These are phyloP conservation scores for Loxodonta africana DNA, from an alignment of 2,113 vertebrate species.

Conservation along the genomic window DNA sequence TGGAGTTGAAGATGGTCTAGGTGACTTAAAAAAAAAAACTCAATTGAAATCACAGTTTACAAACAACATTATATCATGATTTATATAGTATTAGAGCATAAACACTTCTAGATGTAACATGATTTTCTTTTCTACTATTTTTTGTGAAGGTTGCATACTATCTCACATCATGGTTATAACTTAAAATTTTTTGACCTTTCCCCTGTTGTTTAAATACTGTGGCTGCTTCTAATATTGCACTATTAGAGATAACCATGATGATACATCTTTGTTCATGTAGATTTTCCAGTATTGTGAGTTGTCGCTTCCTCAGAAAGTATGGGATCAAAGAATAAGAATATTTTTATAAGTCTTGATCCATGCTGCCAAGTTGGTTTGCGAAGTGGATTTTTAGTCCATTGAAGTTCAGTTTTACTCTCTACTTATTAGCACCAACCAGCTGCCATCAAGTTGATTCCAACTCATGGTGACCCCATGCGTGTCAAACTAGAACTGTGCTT, in stretches of 20 bases:
- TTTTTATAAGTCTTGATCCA: neutral
- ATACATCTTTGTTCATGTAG: neutral
- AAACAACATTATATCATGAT: neutral
- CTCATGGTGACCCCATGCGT: neutral
- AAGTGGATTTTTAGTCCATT: neutral
- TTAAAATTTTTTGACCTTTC: neutral
- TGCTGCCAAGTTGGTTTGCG: neutral
- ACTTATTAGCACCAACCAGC: neutral
- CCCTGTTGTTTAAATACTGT: neutral
- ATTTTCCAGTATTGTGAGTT: neutral
- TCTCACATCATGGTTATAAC: neutral
- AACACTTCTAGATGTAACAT: neutral
- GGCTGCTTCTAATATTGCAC: neutral
- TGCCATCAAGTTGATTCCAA: neutral
- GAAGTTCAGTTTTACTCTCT: neutral
- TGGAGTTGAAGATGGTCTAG: neutral
- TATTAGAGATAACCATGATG: neutral
- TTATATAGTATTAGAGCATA: neutral
- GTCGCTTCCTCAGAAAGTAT: neutral
- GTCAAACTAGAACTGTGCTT: neutral
- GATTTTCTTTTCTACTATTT: neutral
- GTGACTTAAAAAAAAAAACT: neutral
- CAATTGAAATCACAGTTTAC: neutral
- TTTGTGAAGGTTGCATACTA: neutral
- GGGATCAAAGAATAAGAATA: neutral